Evolutionary conservation across 2,888 invertebrate species (phyloP), one percentile per base, ranked within the genome.

Genomic region (Oscheius myriophilus): DNA sequence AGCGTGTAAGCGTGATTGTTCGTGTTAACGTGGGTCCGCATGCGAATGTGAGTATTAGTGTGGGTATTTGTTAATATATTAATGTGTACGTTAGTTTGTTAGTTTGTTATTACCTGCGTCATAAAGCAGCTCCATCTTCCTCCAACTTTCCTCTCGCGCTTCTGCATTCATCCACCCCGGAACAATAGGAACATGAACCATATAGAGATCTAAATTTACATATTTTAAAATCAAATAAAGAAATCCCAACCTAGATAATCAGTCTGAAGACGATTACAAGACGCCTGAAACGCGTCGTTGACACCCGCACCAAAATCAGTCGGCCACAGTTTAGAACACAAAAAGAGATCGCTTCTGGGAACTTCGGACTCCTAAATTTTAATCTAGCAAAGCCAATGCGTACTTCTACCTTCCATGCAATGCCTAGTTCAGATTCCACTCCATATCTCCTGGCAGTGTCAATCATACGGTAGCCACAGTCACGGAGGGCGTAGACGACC

Each of bases 381-480:
- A 3, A 39, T 23, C 1, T 39, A 7, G 3, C 33, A 3, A 6
- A 42, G 4, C 16, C 18, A 3, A 3, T 6, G 4, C 9, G 9
- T 11, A 23, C 53, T 2, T 1, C 2, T 58, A 61, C 61, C 63
- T 63, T 33, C 51, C 63, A 63, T n/a, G 87, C 87, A 42, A 80
- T 66, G 33, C 81, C 81, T 46, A 88, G 77, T 46, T 82, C 80
- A 43, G 78, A 76, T 76, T 88, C 88, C 63, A 86, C 86, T 25
- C 87, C 87, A 73, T 88, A 88, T 42, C 87, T 73, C 70, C 86
- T 87, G 11, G 87, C 88, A 1, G 88, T 88, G 76, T 88, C 88
- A 65, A 88, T 86, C 66, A 86, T 76, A 55, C 75, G 75, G 71
- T 87, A 88, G 16, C 81, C 82, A 70, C 87, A 87, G 11, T 85